Base-by-base conservation (phyloP, 2,797 vertebrate species). In the Centropyge bicolor region DNA sequence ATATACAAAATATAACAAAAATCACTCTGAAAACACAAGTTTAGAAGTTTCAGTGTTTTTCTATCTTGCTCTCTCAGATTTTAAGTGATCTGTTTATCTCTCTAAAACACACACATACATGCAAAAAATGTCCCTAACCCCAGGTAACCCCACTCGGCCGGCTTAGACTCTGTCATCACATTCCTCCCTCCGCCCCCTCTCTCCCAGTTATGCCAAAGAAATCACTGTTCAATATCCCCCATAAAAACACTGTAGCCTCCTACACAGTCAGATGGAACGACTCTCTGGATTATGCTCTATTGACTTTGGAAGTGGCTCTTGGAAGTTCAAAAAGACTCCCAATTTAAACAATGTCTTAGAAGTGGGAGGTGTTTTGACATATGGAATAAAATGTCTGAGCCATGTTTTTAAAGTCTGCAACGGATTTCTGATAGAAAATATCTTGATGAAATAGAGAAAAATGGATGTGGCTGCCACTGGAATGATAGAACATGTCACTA, bases 301-400 rank as follows among this genome's bases (percentile, higher is more conserved):
- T 95, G 93, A 92, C 88, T 89, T 95, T 95, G 94, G 93, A 93
- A 75, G 16, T 22, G 22, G 38, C 73, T 71, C 63, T 66, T 84
- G 84, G 83, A 91, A 84, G 85, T 88, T 90, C 69, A 90, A 81
- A 76, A 88, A 85, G 82, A 55, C 70, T 82, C 85, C 85, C 77
- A 81, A 84, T 89, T 92, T 82, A 91, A 93, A 92, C 87, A 90
- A 63, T 59, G 79, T 86, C 79, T 84, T 56, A 61, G 73, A 78
- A 70, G 74, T 52, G 70, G 85, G 64, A 86, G 86, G 51, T 63
- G 14, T 80, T 84, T 64, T 81, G 80, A 91, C 85, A 82, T 81
- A 78, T 86, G 75, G 77, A 86, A 74, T 89, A 63, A 88, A 90
- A 86, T 59, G 56, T 63, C 67, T 22, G 56, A 63, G 78, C 77